Evolutionary conservation across 2,113 vertebrate genomes (phyloP).

Genomic region (Rattus rattus): DNA sequence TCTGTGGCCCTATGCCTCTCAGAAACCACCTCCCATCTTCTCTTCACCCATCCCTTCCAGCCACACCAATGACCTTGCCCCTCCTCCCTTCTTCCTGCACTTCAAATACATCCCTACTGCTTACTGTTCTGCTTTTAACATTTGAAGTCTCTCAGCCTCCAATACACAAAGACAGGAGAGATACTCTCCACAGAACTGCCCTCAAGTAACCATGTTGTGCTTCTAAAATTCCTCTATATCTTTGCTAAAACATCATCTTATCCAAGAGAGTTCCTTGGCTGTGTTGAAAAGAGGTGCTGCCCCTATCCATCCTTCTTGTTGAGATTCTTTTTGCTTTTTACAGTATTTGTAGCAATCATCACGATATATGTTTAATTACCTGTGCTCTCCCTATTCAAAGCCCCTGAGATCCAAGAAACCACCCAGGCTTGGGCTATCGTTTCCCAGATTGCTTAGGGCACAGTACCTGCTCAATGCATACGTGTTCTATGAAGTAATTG

Average conservation of each 20-base stretch:
- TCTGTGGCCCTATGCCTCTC: background rate
- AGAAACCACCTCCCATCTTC: background rate
- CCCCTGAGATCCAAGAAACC: background rate
- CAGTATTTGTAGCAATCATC: background rate
- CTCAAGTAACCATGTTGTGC: background rate
- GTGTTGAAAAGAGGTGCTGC: background rate
- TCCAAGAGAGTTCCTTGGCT: background rate
- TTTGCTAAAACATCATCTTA: background rate
- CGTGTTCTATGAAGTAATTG: background rate
- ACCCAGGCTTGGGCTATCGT: background rate
- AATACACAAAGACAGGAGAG: background rate
- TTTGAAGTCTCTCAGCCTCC: background rate
- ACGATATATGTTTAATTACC: background rate
- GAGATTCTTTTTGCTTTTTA: too few species aligned
- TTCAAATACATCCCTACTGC: background rate
- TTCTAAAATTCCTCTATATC: background rate
- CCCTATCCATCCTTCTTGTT: background rate
- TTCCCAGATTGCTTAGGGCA: background rate
- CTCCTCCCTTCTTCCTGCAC: background rate
- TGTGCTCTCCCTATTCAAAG: background rate
- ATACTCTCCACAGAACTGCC: background rate
- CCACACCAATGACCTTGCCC: background rate
- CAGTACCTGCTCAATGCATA: conserved; percentile 47
- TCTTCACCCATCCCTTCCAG: background rate
- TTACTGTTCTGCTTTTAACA: background rate